Conservation (phyloP, 2,797 vertebrate species). For the Rallus crepitans region DNA sequence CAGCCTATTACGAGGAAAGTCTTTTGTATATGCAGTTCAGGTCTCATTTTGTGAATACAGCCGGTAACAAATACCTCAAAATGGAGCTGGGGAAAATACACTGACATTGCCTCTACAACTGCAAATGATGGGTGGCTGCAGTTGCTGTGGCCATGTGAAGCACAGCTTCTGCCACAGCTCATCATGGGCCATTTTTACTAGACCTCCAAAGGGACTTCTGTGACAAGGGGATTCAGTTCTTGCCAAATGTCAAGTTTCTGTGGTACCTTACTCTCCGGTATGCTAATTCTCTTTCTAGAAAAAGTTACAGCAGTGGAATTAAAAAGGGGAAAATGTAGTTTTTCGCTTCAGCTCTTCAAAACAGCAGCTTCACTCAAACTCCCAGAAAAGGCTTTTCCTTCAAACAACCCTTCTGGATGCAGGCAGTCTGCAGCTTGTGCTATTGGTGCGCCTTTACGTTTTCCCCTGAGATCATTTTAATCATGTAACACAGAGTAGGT, state of each 20-base stretch:
- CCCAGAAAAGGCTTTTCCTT: not conserved
- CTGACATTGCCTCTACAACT: not conserved
- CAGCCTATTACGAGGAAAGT: not conserved
- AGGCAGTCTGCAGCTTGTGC: not conserved
- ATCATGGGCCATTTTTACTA: not conserved
- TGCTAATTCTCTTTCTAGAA: not conserved
- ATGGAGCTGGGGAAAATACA: not conserved
- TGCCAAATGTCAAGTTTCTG: not conserved
- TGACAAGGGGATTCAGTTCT: not conserved
- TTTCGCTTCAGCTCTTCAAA: not conserved
- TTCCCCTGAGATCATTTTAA: not conserved
- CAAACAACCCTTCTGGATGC: not conserved
- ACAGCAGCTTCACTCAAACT: not conserved
- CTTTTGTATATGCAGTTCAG: not conserved
- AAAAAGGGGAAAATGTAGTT: not conserved
- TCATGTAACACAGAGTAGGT: not conserved
- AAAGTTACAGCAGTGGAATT: not conserved
- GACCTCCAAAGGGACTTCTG: not conserved
- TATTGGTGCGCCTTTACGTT: not conserved
- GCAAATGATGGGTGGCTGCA: not conserved
- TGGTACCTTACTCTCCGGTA: not conserved
- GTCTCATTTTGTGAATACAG: not conserved
- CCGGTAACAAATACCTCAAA: not conserved
- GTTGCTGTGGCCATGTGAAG: not conserved
- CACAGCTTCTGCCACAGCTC: not conserved